Evolutionary conservation across 2,113 vertebrate genomes (phyloP), one percentile per base, ranked within the genome.

Genomic region (Eudorcas thomsonii): DNA sequence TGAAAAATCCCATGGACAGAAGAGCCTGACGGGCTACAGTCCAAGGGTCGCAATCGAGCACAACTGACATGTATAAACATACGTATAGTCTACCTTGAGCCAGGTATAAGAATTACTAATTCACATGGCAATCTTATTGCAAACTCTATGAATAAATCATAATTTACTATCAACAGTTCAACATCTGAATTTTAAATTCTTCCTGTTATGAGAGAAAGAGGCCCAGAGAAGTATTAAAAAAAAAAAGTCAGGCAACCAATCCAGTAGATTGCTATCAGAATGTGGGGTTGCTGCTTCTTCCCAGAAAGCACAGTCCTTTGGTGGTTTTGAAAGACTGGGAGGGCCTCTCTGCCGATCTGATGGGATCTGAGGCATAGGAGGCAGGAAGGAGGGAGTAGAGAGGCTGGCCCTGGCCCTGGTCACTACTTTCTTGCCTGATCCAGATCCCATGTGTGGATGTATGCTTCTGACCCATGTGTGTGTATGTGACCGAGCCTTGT

Each of bases 181-280:
- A 64, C 80, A 95, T 88, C 45, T 96, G 78, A 85, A 93, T 91
- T 88, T 81, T 26, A 84, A 91, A 52, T 89, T 93, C 4, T 96
- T 91, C 91, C 30, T 93, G 10, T 85, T 80, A 88, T n/a, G 25
- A 81, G 57, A 94, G 16, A 92, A 92, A 81, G 59, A 82, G 43
- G 39, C n/a, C 33, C 26, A 95, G n/a, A 2, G 11, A 84, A 77
- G 26, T 6, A 74, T 89, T 55, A 9, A 19, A 74, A 78, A 43
- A 54, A 52, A 43, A 48, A 39, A 45, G 2, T n/a, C 17, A 86
- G 12, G 5, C 36, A 96, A 85, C 33, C 50, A 45, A n/a, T 25
- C 54, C 26, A 26, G 48, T 12, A 67, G 78, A 86, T 26, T 80
- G 59, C n/a, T 36, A 54, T 17, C 57, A 86, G 85, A 96, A 84